Evolutionary conservation across 2,888 invertebrate species (phyloP).

Genomic region (Meiosimyza decipiens): DNA sequence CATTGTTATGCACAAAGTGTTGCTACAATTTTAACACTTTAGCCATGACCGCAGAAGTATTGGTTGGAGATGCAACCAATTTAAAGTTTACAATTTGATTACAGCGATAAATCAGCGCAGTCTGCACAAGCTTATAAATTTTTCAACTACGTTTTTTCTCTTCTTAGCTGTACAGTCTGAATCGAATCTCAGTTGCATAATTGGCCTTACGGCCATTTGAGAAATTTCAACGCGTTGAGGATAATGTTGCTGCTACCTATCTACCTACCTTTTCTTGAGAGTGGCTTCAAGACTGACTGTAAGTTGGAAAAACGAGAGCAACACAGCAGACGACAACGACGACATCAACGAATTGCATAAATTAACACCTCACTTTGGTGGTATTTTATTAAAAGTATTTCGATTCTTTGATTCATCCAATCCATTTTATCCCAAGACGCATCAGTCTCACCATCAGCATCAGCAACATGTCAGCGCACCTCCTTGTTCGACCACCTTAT

Average conservation of each 20-base stretch:
- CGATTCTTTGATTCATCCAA: slow-evolving; percentile 38
- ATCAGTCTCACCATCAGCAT: slow-evolving; percentile 18
- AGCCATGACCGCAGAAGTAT: slow-evolving; percentile 25
- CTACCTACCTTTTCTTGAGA: no score
- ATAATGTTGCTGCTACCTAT: no score
- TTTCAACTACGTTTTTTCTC: slow-evolving; percentile 7
- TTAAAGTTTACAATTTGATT: slow-evolving; percentile 46
- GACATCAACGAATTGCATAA: slow-evolving; percentile 47
- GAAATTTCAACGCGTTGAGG: neutral
- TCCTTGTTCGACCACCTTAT: neutral
- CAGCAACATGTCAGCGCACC: neutral
- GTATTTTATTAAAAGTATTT: slow-evolving; percentile 48
- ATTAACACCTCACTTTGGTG: slow-evolving; percentile 51
- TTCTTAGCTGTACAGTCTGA: neutral
- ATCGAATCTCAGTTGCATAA: slow-evolving; percentile 11
- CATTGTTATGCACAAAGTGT: slow-evolving; percentile 35
- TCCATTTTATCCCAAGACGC: neutral
- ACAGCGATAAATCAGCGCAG: slow-evolving; percentile 44
- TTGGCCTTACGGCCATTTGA: slow-evolving; percentile 34
- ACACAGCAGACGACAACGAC: slow-evolving; percentile 26
- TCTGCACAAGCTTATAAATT: slow-evolving; percentile 10
- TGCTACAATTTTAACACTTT: slow-evolving; percentile 45
- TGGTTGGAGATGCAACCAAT: slow-evolving; percentile 29
- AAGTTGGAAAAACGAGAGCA: neutral
- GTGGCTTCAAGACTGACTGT: no score